Evolutionary conservation across 1,140 invertebrate species (phyloP), one percentile per base, ranked within the genome.

Genomic region (Cydia fagiglandana): DNA sequence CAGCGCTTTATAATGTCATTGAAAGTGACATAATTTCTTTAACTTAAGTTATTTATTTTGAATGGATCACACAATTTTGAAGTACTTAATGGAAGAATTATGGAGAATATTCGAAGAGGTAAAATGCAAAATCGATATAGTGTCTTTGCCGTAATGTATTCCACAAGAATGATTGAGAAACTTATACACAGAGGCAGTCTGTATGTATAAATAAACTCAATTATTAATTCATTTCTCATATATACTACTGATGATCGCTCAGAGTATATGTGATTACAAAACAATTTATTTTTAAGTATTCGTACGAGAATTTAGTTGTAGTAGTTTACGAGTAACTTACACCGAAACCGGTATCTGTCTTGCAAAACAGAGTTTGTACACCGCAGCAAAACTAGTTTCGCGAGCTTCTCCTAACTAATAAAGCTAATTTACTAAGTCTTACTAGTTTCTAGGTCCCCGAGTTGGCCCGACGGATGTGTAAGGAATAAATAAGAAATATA

Each of bases 401-500:
- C 64, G 15, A 68, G n/a, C 64, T 30, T 0, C 28, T 30, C 2
- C 28, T n/a, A 30, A 38, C 12, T 70, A 70, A 70, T 41, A 70
- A 70, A 70, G 66, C 66, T 70, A 70, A 70, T 70, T 70, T 70
- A 38, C 66, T 70, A 70, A 70, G 34, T 38, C 66, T 41, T 41
- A 38, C 66, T 38, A 38, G 34, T 70, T 70, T 45, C 30, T 38
- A 24, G 9, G 66, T 28, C 15, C 38, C 66, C 13, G 34, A 45
- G 66, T 70, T 70, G 28, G 34, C 24, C 15, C 9, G 56, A 24
- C 56, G 17, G n/a, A 24, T 70, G 66, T 70, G 66, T 41, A 38
- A 9, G n/a, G 66, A 38, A 70, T 70, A 70, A 70, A 66, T 66
- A 66, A 38, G 34, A 70, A 70, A 70, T 20, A 70, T 20, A 70